These are phyloP conservation scores for Chelonus insularis DNA, from an alignment of 1,140 invertebrate species.

Conservation along the genomic window DNA sequence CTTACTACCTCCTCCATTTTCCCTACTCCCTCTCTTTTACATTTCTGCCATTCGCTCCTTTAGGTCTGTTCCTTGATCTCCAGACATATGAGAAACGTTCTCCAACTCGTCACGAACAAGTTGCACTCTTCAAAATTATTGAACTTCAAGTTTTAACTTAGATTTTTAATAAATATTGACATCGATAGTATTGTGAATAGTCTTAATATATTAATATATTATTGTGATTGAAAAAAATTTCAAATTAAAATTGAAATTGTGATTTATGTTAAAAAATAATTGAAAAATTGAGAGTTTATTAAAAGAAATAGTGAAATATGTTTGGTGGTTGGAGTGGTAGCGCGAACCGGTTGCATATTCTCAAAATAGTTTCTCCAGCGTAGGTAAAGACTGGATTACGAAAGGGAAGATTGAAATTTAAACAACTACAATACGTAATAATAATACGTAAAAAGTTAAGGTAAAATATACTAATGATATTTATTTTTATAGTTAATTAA, in stretches of 20 bases:
- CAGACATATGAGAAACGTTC: constrained; percentile 54
- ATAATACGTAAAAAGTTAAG: too few species aligned
- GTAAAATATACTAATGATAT: constrained; percentile 11
- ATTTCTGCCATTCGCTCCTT: constrained; percentile 40
- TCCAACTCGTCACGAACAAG: constrained; percentile 42
- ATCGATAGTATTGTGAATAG: too few species aligned
- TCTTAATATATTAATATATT: too few species aligned
- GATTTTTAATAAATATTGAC: too few species aligned
- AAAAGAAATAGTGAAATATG: constrained; percentile 36
- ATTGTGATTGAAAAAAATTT: not conserved
- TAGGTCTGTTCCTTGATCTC: constrained; percentile 54
- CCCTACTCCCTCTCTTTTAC: constrained; percentile 36
- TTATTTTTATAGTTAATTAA: not conserved
- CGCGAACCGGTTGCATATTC: constrained; percentile 54
- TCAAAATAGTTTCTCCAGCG: constrained; percentile 57
- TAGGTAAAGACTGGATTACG: constrained; percentile 40
- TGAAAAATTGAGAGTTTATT: constrained; percentile 14
- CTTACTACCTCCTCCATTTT: constrained; percentile 3
- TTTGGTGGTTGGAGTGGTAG: constrained; percentile 38
- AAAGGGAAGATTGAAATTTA: not conserved
- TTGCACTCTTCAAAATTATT: not conserved
- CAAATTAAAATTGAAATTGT: not conserved
- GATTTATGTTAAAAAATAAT: not conserved
- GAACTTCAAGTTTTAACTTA: too few species aligned
- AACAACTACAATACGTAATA: not conserved